Evolutionary conservation across 2,888 invertebrate species (phyloP), one percentile per base, ranked within the genome.

Genomic region (Neuroscelio doddi): DNA sequence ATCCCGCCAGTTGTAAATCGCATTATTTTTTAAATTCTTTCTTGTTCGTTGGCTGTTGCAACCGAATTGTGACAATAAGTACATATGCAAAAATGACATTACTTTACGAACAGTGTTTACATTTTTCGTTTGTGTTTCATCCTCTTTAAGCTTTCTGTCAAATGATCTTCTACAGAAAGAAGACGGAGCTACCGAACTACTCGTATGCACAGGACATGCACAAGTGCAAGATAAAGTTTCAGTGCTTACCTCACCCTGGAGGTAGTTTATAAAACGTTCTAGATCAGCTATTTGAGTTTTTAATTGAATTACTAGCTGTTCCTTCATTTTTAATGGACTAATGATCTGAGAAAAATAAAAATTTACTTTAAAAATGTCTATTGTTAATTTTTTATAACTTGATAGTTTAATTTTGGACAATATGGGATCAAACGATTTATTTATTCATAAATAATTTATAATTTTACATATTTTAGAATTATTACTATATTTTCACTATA

Each of bases 241-340:
- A 0, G 87, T 85, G 68, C 80, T 82, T 2, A 84, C 80, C 75
- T 92, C 92, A 71, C 92, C 92, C 88, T 99, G 98, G 77, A 99
- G 88, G 79, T 97, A 93, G 74, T 93, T 92, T 72, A 99, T 97
- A 81, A 98, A 99, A 70, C 97, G 90, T 84, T 99, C 98, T 85
- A 99, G 89, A 85, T 99, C 99, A 36, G 93, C 91, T 51, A 99
- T 96, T 86, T 99, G 98, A 0, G 96, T 95, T 85, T 98, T 97
- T 14, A 99, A 87, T 85, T 99, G 98, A 39, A 90, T 89, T 14
- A 99, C 97, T 12, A 99, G 88, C 85, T 98, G 97, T 79, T 98
- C 98, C 85, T 98, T 98, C 86, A 98, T 96, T 82, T 96, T 93
- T 65, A 97, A 89, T 10, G 96, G 96, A 75, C 96, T 97, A 14